Conservation (phyloP, 2,797 vertebrate genomes). For the Gymnoscopelus microlampas region DNA sequence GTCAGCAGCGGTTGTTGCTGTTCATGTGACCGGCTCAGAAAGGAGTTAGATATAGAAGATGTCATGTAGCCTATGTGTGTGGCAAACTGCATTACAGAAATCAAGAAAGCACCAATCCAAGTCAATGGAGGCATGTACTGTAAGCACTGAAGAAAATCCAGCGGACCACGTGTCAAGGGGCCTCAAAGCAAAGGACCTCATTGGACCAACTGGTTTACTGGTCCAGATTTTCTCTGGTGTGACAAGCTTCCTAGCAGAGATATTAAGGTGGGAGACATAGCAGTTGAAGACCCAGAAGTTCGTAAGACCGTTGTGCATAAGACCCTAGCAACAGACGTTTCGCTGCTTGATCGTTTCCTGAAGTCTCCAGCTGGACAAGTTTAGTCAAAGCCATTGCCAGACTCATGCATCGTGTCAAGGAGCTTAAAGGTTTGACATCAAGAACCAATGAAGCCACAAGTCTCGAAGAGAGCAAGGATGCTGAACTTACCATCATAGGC, state of each 20-base stretch:
- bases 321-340: not conserved
- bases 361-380: constrained; percentile 40
- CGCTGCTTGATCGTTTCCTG: constrained; percentile 6
- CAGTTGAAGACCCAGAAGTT: too few relatives aligned
- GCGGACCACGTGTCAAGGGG: constrained; percentile 6
- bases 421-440: not conserved
- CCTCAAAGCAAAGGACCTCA: constrained; percentile 4
- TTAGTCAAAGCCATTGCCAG: constrained; percentile 37
- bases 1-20: too few relatives aligned
- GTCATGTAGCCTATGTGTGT: constrained; percentile 25
- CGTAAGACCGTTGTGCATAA: too few relatives aligned
- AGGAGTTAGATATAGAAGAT: too few relatives aligned
- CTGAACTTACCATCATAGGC: constrained; percentile 20
- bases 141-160: not conserved
- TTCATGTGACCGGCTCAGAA: too few relatives aligned
- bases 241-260: not conserved
- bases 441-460: constrained; percentile 41
- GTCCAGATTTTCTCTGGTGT: constrained; percentile 35
- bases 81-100: not conserved
- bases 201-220: constrained; percentile 42
- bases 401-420: constrained; percentile 7
- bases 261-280: too few relatives aligned
- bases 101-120: constrained; percentile 4
- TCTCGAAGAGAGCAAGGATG: constrained; percentile 32
- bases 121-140: too few relatives aligned